phyloP scores from a whole-genome alignment of 2,797 vertebrate genomes.

The Xenopus petersii region DNA sequence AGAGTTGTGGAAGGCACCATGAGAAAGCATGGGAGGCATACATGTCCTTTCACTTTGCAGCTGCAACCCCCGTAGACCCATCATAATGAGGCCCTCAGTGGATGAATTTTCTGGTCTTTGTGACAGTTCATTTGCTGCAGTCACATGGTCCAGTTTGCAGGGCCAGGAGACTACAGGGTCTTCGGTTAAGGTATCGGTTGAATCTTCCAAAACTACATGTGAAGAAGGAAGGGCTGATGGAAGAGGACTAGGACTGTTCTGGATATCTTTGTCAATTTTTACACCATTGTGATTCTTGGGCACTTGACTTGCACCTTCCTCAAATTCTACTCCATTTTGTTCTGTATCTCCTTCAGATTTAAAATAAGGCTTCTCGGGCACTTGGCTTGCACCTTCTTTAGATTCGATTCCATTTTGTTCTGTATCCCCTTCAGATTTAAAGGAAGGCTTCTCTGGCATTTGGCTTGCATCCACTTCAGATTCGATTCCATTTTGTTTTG shows the following conservation, averaged over 20 bases:
- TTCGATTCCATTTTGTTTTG: conserved; percentile 45
- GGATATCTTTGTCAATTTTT: conserved; percentile 52
- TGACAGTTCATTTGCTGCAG: conserved; percentile 50
- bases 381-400: conserved; percentile 47
- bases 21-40: conserved; percentile 63
- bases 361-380: background rate
- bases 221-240: conserved; percentile 54
- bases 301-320: conserved; percentile 47
- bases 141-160: conserved; percentile 48
- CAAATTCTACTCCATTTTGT: conserved; percentile 43
- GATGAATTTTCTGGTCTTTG: conserved; percentile 35
- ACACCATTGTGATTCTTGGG: conserved; percentile 16
- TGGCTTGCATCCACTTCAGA: conserved; percentile 47
- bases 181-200: conserved; percentile 83
- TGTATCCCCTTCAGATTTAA: conserved; percentile 37
- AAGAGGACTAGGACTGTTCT: conserved; percentile 45
- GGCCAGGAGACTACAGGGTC: conserved; percentile 54
- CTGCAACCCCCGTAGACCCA: conserved; percentile 74
- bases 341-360: conserved; percentile 39
- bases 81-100: conserved; percentile 57
- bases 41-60: conserved; percentile 53
- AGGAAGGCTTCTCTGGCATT: conserved; percentile 2
- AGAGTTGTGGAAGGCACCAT: conserved; percentile 81
- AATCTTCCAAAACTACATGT: conserved; percentile 73
- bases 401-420: conserved; percentile 43